Base-by-base conservation (phyloP, 2,113 vertebrate genomes). In the Thalassoma bifasciatum region DNA sequence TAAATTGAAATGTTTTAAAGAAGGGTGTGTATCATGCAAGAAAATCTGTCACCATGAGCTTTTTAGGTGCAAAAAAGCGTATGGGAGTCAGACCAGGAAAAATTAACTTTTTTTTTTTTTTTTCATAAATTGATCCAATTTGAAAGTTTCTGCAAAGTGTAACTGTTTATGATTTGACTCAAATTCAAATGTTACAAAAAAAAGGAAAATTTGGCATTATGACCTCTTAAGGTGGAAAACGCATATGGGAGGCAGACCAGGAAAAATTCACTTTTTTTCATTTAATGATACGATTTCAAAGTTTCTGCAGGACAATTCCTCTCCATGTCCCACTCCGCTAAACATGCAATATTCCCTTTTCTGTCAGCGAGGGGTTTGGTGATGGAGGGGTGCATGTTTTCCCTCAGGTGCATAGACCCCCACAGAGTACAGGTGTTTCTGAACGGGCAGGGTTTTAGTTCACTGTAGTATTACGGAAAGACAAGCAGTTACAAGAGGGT, bases 311-410 rank as follows among this genome's bases (percentile, higher is more conserved):
- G 70, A 56, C 24, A 0, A 2, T 24, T 63, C 63, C n/a, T 46
- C 14, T 19, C 44, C 44, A 46, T 17, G 44, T 46, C 16, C 74
- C 66, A 68, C 83, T 84, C 61, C 63, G 78, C 75, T 75, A 83
- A 66, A 84, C 89, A 87, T 88, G 87, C 89, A 91, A 86, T 89
- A 86, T 84, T 67, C 66, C 71, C 70, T 76, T 88, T 86, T 77
- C 51, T 60, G 44, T 57, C 59, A 38, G 56, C 56, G 37, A 49
- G 59, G 36, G 51, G 72, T 73, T 72, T 8, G n/a, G 47, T 50
- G 44, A 59, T 72, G 71, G 80, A 85, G 75, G 77, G 78, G 72
- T 24, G 70, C 70, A 63, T 79, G 85, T 84, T 90, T 77, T 75
- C 70, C 75, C 84, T 83, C 82, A 90, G 78, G 72, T 88, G 76